Conservation (phyloP, 2,113 vertebrate genomes). For the Furnarius figulus region DNA sequence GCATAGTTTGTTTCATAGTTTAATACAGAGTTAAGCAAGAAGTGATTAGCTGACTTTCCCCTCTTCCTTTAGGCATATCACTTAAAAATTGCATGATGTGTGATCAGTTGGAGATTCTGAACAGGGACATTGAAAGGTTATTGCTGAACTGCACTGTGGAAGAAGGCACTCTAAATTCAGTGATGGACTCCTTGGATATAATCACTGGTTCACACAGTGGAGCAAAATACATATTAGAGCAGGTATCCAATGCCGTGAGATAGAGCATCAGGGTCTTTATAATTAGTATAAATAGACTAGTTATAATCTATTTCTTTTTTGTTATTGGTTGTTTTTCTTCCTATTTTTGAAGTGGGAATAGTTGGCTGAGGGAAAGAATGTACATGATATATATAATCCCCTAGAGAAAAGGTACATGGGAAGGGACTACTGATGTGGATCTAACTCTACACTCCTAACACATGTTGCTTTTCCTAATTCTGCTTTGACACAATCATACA, state of each 20-base stretch:
- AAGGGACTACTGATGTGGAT: neutral
- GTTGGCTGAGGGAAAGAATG: neutral
- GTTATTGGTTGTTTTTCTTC: neutral
- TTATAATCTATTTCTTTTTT: neutral
- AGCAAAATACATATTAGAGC: neutral
- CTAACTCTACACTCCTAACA: neutral
- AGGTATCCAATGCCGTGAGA: neutral
- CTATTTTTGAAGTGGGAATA: neutral
- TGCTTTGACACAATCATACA: neutral
- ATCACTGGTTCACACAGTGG: neutral
- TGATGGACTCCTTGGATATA: neutral
- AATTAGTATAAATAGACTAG: too few species aligned
- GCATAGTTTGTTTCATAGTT: neutral
- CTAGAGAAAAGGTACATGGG: neutral
- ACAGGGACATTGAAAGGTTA: slow-evolving; percentile 11
- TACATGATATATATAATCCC: fast-evolving
- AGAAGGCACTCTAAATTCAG: slow-evolving; percentile 4
- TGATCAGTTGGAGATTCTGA: slow-evolving; percentile 39
- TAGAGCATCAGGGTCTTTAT: neutral
- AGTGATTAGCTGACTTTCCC: slow-evolving; percentile 19
- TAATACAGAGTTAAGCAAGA: neutral
- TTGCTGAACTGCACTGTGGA: neutral
- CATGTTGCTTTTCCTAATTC: neutral
- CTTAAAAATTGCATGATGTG: slow-evolving; percentile 13
- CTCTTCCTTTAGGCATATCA: slow-evolving; percentile 1